A percentile compares a stretch with the other conserved stretches of the same genome.
Conservation (phyloP, 2,888 invertebrate genomes). For the Tromatobia lineatoria region DNA sequence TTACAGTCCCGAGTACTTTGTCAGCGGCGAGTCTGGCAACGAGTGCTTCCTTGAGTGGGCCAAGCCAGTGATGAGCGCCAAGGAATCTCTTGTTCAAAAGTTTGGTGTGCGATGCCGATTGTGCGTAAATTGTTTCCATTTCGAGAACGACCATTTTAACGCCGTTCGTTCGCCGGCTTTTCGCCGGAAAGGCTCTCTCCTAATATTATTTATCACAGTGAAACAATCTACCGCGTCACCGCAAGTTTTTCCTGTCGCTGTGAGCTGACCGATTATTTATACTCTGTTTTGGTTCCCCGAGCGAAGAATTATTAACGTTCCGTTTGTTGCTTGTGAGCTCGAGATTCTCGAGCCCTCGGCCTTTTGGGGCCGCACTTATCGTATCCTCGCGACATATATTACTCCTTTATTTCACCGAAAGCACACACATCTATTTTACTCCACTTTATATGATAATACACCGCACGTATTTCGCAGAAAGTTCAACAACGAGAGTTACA, state of each 20-base stretch:
- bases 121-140: conserved; percentile 92
- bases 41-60: conserved; percentile 89
- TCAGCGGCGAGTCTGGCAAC: conserved; percentile 88
- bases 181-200: neutral
- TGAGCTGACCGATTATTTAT: neutral
- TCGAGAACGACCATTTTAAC: conserved; percentile 90
- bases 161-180: conserved; percentile 54
- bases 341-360: conserved; percentile 48
- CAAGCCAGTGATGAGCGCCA: conserved; percentile 96
- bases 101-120: conserved; percentile 94
- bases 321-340: conserved; percentile 24
- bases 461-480: conserved; percentile 17
- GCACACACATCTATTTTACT: conserved; percentile 13
- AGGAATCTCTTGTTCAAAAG: conserved; percentile 96
- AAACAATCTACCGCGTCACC: conserved; percentile 8
- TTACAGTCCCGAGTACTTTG: conserved; percentile 88
- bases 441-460: neutral
- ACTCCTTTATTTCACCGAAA: conserved; percentile 14
- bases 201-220: conserved; percentile 29
- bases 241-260: neutral
- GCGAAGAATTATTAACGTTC: conserved; percentile 10
- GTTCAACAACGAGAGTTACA: conserved; percentile 24
- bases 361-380: conserved; percentile 46
- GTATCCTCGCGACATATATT: conserved; percentile 42
- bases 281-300: neutral